Evolutionary conservation across 64 coral and sea anemone genomes (phyloP), one percentile per base, ranked within the genome.

Genomic region (Montipora foliosa): DNA sequence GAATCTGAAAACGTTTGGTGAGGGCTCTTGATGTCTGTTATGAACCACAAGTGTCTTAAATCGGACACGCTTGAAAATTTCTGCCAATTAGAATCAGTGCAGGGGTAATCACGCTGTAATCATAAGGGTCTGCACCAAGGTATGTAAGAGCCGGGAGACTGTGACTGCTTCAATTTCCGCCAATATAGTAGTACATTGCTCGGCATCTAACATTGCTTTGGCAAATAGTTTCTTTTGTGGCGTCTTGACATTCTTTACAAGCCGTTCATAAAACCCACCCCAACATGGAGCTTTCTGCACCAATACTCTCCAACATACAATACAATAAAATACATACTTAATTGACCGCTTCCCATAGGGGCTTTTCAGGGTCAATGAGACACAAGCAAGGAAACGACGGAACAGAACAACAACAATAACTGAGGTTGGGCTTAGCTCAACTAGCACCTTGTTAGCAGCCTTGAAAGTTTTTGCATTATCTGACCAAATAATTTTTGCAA

Each of bases 81-180:
- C 17, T 68, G 0, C 64, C 64, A 16, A 68, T 16, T 17, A 68
- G 64, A 74, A 80, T 80, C 47, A 52, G 44, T 19, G 45, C 37
- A 52, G 78, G 5, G 20, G 78, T 49, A 59, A 80, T 50, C 4
- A 80, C 44, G 6, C 19, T 80, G 47, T 17, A 59, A 7, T 80
- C 78, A 80, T 80, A 17, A 19, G 78, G 78, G n/a, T 80, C 78
- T 17, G 78, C 78, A 49, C 78, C 78, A 59, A 50, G 6, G 78
- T 80, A 80, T 16, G 8, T 80, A 49, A 80, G 48, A 37, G 37
- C 37, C 5, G 78, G 78, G 15, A 11, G 78, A 9, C 78, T 80
- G 0, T 80, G 47, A 2, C 11, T 48, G 78, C 47, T 44, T 80
- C 78, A 50, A 49, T 80, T 2, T 49, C 47, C 13, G 17, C 64